A percentile compares a stretch with the other conserved stretches of the same genome.
Evolutionary conservation across 2,113 vertebrate species (phyloP).

Genomic region (Oreochromis spilurus): DNA sequence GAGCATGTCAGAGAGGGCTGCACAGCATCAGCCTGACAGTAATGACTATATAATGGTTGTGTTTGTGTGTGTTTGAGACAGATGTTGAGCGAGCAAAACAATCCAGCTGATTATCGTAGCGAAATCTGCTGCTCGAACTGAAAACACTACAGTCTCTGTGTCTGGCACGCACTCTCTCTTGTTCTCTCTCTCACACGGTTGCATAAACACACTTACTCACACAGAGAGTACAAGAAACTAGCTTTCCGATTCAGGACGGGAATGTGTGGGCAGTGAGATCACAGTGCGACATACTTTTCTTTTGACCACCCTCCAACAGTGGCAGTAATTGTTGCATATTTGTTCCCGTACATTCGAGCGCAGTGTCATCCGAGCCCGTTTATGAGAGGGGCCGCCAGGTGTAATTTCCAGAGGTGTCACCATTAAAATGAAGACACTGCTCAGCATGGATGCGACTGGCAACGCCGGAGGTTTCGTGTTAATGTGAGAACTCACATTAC

Average conservation of each 20-base stretch:
- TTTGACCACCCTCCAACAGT: slow-evolving; percentile 38
- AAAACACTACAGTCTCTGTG: slow-evolving; percentile 44
- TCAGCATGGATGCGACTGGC: background rate
- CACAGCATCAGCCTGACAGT: slow-evolving; percentile 52
- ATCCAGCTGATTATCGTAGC: slow-evolving; percentile 41
- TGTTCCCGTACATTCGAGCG: background rate
- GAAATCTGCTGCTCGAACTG: slow-evolving; percentile 35
- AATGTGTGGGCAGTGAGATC: slow-evolving; percentile 60
- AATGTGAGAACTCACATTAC: background rate
- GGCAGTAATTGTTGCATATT: slow-evolving; percentile 17
- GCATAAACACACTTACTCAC: slow-evolving; percentile 44
- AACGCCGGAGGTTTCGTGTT: background rate
- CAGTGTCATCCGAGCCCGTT: background rate
- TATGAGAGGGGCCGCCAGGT: background rate
- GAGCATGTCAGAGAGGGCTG: slow-evolving; percentile 46
- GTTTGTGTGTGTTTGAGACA: slow-evolving; percentile 43
- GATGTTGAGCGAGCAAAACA: slow-evolving; percentile 46
- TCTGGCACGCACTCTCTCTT: slow-evolving; percentile 35
- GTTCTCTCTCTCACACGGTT: slow-evolving; percentile 21
- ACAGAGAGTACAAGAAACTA: slow-evolving; percentile 35
- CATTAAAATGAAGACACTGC: background rate
- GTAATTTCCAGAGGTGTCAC: background rate
- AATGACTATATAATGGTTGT: slow-evolving; percentile 49
- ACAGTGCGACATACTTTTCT: slow-evolving; percentile 48
- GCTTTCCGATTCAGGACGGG: slow-evolving; percentile 29